Evolutionary conservation across 2,888 invertebrate species (phyloP).

Genomic region (Nudaria mundana): DNA sequence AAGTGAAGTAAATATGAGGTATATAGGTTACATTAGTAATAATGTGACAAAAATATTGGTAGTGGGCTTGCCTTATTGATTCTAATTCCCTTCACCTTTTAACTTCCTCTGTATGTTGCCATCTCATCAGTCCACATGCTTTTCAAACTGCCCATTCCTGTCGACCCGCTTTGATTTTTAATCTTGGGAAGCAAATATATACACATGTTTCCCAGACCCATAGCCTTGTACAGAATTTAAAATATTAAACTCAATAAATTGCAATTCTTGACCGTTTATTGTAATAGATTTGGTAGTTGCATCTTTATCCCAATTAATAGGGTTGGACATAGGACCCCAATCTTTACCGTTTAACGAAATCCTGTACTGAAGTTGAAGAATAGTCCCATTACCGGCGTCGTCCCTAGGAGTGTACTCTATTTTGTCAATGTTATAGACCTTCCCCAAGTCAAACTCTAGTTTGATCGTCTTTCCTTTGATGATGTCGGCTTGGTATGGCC

Average conservation of each 20-base stretch:
- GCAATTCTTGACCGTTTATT: conserved; percentile 38
- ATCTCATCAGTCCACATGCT: too few relatives aligned
- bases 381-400: conserved; percentile 62
- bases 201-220: conserved; percentile 59
- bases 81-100: too few relatives aligned
- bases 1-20: too few relatives aligned
- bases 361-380: conserved; percentile 50
- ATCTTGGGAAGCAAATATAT: conserved; percentile 40
- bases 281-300: conserved; percentile 44
- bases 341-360: conserved; percentile 42
- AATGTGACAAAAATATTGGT: too few relatives aligned
- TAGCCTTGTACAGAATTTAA: conserved; percentile 53
- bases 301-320: conserved; percentile 41
- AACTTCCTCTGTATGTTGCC: too few relatives aligned
- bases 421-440: conserved; percentile 44
- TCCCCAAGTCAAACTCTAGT: conserved; percentile 46
- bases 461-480: conserved; percentile 35
- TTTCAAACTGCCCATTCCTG: not conserved
- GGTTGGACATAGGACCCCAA: conserved; percentile 48
- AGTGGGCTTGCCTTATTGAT: too few relatives aligned
- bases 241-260: conserved; percentile 50
- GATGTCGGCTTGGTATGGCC: conserved; percentile 33
- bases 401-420: conserved; percentile 57
- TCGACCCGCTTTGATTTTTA: not conserved
- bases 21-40: too few relatives aligned